Conservation (phyloP, 2,888 invertebrate genomes). For the Penaeus monodon region DNA sequence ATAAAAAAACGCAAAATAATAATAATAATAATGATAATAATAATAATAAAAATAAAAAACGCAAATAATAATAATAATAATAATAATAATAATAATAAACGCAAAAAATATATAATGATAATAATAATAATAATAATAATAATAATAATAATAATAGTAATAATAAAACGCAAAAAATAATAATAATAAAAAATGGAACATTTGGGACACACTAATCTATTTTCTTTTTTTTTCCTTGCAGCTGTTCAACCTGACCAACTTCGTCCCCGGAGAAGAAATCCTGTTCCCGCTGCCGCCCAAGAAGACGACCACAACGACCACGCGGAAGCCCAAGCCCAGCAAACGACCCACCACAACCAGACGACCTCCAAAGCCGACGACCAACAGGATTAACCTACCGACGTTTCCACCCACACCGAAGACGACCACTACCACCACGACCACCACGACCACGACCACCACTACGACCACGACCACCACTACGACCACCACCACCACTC, state of each 20-base stretch:
- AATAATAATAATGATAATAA: no score
- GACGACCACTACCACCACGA: constrained; percentile 66
- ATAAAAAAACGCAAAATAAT: no score
- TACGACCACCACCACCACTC: constrained; percentile 39
- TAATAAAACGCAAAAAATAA: no score
- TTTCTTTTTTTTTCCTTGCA: background rate
- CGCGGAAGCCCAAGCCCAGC: background rate
- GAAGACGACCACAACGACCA: constrained; percentile 20
- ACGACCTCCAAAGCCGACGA: background rate
- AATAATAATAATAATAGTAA: no score
- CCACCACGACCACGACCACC: constrained; percentile 71
- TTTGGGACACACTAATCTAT: no score
- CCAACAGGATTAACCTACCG: background rate
- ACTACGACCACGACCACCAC: constrained; percentile 66
- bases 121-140: no score
- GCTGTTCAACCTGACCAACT: constrained; percentile 44
- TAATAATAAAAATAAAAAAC: no score
- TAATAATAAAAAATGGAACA: no score
- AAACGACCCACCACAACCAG: background rate
- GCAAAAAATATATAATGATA: no score
- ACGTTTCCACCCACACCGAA: background rate
- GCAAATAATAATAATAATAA: no score
- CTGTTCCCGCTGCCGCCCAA: constrained; percentile 32
- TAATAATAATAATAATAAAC: no score
- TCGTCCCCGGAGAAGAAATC: constrained; percentile 33